These are phyloP conservation scores for Gadopsis marmoratus DNA, from an alignment of 2,797 vertebrate genomes.

Conservation along the genomic window DNA sequence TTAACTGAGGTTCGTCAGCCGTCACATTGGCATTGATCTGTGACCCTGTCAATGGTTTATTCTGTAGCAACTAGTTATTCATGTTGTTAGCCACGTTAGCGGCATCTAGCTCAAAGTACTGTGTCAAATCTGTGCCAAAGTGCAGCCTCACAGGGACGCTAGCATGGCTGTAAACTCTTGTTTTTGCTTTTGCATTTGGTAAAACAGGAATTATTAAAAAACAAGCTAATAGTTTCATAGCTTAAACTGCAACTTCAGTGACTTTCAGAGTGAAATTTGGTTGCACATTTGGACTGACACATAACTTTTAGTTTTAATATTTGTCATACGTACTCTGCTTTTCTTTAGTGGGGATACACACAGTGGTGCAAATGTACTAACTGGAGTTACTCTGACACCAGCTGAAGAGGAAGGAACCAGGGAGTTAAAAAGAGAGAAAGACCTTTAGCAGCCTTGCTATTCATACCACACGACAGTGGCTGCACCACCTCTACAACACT, in stretches of 20 bases:
- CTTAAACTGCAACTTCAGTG: not conserved
- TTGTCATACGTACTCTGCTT: not conserved
- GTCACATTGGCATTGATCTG: not conserved
- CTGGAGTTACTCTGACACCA: not conserved
- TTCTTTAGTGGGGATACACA: slow-evolving; percentile 12
- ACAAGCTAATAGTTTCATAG: not conserved
- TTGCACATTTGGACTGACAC: not conserved
- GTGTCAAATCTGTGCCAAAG: not conserved
- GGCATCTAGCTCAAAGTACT: not conserved
- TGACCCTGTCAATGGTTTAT: not conserved
- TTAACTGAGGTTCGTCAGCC: not conserved
- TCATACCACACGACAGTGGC: slow-evolving; percentile 44
- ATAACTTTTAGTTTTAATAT: not conserved
- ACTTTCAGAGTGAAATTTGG: not conserved
- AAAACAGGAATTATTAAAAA: not conserved
- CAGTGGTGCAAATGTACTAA: not conserved
- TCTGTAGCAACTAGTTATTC: not conserved
- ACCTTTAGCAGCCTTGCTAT: slow-evolving; percentile 26
- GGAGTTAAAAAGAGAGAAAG: slow-evolving; percentile 13
- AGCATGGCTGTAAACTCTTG: not conserved
- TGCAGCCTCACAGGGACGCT: not conserved
- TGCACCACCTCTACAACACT: slow-evolving; percentile 40
- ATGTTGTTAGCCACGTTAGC: not conserved
- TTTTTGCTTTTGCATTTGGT: not conserved
- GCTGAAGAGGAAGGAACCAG: slow-evolving; percentile 10